Conservation (phyloP, 2,113 vertebrate species). For the Rhinopithecus roxellana region DNA sequence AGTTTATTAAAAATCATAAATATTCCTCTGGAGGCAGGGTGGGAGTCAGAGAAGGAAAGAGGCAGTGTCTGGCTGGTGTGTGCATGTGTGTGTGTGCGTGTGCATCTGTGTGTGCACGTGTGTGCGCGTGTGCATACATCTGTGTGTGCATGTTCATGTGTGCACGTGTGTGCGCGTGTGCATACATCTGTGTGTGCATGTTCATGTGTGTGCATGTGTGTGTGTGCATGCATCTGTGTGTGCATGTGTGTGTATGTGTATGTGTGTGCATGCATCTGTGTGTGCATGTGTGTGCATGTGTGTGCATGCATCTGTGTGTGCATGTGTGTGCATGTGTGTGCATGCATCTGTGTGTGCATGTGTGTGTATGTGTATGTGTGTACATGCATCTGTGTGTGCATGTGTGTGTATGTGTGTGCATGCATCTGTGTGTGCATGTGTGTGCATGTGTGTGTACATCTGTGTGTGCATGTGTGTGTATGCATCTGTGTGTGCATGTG, state of each 20-base stretch:
- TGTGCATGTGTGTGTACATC: not conserved
- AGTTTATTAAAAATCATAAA: slow-evolving; percentile 86
- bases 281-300: not conserved
- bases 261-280: not conserved
- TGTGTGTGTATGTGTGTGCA: not conserved
- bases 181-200: not conserved
- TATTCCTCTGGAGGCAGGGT: slow-evolving; percentile 73
- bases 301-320: not conserved
- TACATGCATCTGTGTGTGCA: not conserved
- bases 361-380: not conserved
- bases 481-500: not conserved
- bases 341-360: not conserved
- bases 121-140: not conserved
- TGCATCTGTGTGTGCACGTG: not conserved
- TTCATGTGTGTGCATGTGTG: not conserved
- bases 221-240: not conserved
- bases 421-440: not conserved
- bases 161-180: not conserved
- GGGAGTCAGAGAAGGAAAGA: slow-evolving; percentile 1
- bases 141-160: not conserved
- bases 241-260: not conserved
- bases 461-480: no score
- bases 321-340: not conserved
- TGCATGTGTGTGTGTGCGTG: not conserved
- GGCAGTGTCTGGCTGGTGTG: slow-evolving; percentile 62